Conservation (phyloP, 2,797 vertebrate species). For the Rallus crepitans region DNA sequence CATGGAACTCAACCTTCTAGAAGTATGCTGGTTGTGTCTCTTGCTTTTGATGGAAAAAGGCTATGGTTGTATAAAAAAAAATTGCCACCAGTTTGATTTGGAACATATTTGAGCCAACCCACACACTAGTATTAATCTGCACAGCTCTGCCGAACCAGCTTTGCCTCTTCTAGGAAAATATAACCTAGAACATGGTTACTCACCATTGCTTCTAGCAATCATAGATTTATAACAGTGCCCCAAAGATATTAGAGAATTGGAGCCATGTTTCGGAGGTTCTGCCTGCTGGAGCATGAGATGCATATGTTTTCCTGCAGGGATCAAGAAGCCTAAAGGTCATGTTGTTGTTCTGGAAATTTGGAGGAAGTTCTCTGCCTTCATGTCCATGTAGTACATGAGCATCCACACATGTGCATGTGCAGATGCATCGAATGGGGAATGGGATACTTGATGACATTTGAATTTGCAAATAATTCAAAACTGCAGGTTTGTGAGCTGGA, state of each 20-base stretch:
- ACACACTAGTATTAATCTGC: neutral
- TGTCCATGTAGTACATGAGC: neutral
- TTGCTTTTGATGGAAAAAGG: neutral
- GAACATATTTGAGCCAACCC: neutral
- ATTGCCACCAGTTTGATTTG: neutral
- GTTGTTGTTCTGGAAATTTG: neutral
- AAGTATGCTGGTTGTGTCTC: neutral
- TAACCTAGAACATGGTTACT: neutral
- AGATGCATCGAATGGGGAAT: neutral
- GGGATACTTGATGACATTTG: neutral
- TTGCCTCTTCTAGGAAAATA: neutral
- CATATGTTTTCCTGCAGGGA: neutral
- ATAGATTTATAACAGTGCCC: neutral
- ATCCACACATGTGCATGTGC: rapidly evolving
- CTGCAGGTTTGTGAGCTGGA: neutral
- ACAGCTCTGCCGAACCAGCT: neutral
- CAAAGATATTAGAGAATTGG: neutral
- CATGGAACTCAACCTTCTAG: neutral
- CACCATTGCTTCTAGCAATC: neutral
- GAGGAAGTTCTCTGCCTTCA: neutral
- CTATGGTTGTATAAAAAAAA: neutral
- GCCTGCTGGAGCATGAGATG: neutral
- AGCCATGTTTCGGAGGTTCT: neutral
- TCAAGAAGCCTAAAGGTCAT: neutral
- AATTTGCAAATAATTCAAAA: neutral